Conservation (phyloP, 2,113 vertebrate species). For the Macaca mulatta region DNA sequence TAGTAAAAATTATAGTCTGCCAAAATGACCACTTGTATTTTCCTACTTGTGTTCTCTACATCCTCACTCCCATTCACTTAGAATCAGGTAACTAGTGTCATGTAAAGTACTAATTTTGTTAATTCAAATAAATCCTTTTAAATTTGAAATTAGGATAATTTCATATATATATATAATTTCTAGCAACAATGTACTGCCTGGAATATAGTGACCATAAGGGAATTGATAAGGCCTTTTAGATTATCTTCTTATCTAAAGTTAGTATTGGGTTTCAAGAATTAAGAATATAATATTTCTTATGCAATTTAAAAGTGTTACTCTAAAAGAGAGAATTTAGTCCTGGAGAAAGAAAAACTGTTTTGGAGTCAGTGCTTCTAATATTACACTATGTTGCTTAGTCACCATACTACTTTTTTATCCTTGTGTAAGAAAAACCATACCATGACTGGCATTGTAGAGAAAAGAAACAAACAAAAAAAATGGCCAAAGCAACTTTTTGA, state of each 20-base stretch:
- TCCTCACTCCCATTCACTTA: neutral
- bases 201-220: neutral
- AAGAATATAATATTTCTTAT: neutral
- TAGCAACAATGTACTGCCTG: neutral
- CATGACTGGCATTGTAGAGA: neutral
- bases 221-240: neutral
- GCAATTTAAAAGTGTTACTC: neutral
- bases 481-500: neutral
- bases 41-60: neutral
- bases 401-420: neutral
- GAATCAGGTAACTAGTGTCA: neutral
- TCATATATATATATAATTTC: neutral
- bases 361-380: neutral
- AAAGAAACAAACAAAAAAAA: neutral
- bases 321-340: neutral
- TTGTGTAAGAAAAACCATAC: neutral
- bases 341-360: neutral
- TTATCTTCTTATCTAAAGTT: neutral
- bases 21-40: neutral
- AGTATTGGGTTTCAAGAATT: neutral
- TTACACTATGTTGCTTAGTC: neutral
- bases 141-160: neutral
- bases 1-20: neutral
- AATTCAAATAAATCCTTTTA: neutral
- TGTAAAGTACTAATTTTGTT: neutral